A percentile compares a stretch with the other conserved stretches of the same genome.
These are phyloP conservation scores for Odontamblyopus rebecca DNA, from an alignment of 2,797 vertebrate species.

Conservation along the genomic window DNA sequence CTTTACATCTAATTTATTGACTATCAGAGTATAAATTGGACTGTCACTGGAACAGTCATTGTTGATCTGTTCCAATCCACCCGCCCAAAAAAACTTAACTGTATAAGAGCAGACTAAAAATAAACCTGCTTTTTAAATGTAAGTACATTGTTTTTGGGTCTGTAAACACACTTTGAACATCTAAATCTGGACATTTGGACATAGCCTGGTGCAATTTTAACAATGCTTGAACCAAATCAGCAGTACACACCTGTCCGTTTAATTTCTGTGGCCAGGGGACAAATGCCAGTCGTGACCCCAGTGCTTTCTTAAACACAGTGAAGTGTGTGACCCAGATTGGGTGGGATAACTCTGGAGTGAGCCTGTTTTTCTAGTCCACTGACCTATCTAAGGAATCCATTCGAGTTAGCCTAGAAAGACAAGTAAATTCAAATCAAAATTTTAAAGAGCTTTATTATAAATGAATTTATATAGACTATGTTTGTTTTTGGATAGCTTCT, in stretches of 20 bases:
- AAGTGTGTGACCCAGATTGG: constrained; percentile 59
- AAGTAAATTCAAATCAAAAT: background rate
- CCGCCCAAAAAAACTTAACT: background rate
- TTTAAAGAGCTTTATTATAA: background rate
- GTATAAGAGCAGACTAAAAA: background rate
- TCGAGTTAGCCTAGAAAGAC: constrained; percentile 16
- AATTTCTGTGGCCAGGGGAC: constrained; percentile 26
- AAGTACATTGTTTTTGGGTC: background rate
- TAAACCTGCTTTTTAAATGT: background rate
- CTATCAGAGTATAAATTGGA: too few relatives aligned
- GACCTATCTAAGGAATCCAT: constrained; percentile 42
- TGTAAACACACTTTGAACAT: background rate
- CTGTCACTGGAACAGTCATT: background rate
- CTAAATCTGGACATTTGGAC: background rate
- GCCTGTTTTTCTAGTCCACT: constrained; percentile 30
- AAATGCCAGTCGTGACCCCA: constrained; percentile 28
- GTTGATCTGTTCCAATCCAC: background rate
- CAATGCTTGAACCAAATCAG: constrained; percentile 19
- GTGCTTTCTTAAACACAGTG: constrained; percentile 33
- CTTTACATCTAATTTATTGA: too few relatives aligned
- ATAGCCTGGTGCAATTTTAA: constrained; percentile 5
- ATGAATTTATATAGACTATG: background rate
- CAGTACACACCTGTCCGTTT: constrained; percentile 27
- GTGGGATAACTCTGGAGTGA: constrained; percentile 34
- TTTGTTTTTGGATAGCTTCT: background rate